Conservation (phyloP, 2,888 invertebrate genomes). For the Nephrotoma guestfalica region DNA sequence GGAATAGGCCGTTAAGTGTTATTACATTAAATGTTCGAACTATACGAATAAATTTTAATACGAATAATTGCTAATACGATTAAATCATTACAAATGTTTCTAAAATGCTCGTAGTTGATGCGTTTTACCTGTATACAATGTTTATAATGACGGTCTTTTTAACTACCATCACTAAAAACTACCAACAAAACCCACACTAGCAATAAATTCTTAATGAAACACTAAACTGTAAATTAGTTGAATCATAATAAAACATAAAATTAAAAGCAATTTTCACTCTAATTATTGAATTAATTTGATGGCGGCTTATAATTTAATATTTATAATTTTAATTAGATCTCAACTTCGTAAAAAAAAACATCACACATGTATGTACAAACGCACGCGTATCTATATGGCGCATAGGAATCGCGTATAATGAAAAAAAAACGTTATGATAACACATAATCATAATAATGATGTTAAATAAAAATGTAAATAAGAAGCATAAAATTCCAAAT, state of each 20-base stretch:
- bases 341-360: not conserved
- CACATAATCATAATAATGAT: not conserved
- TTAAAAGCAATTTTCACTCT: not conserved
- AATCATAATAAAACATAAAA: not conserved
- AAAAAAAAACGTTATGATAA: not conserved
- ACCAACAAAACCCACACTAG: not conserved
- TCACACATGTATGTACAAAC: not conserved
- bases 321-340: not conserved
- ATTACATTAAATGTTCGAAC: too few relatives aligned
- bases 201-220: not conserved
- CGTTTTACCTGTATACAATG: too few relatives aligned
- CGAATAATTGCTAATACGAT: too few relatives aligned
- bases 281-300: not conserved
- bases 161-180: too few relatives aligned
- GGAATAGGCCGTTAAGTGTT: too few relatives aligned
- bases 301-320: not conserved
- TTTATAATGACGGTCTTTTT: too few relatives aligned
- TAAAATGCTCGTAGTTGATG: too few relatives aligned
- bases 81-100: too few relatives aligned
- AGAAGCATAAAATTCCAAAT: not conserved
- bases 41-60: too few relatives aligned
- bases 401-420: not conserved
- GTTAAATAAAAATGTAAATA: not conserved
- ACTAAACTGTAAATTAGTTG: not conserved
- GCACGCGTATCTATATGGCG: not conserved